Evolutionary conservation across 1,140 invertebrate species (phyloP).

Genomic region (Drosophila funebris): DNA sequence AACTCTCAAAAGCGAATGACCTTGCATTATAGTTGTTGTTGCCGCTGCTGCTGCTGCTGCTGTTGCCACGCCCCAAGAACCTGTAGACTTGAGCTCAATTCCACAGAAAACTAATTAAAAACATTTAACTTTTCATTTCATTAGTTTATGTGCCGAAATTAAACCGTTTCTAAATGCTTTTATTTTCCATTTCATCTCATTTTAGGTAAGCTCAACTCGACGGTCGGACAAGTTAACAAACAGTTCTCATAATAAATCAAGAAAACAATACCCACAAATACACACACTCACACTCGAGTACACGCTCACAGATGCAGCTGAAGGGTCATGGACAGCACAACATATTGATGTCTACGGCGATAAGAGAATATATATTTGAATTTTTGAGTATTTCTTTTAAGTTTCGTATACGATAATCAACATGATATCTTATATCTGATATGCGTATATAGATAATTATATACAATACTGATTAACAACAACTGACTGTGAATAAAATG

Average conservation of each 20-base stretch:
- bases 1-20: constrained; percentile 27
- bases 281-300: not conserved
- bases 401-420: too few species aligned
- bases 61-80: constrained; percentile 53
- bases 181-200: constrained; percentile 34
- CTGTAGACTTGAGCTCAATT: constrained; percentile 39
- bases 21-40: constrained; percentile 62
- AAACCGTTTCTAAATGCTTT: constrained; percentile 54
- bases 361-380: too few species aligned
- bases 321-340: too few species aligned
- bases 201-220: constrained; percentile 46
- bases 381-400: too few species aligned
- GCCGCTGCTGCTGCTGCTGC: constrained; percentile 13
- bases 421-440: too few species aligned
- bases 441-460: too few species aligned
- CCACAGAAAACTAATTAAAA: constrained; percentile 44
- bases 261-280: not conserved
- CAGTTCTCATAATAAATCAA: constrained; percentile 38
- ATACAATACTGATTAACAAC: too few species aligned
- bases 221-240: constrained; percentile 2
- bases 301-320: too few species aligned
- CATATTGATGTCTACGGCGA: too few species aligned
- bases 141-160: constrained; percentile 33
- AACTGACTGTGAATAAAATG: too few species aligned
- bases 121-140: constrained; percentile 50